A percentile compares a stretch with the other conserved stretches of the same genome.
phyloP scores from a whole-genome alignment of 2,113 vertebrate species.

The Sakesphorus luctuosus region DNA sequence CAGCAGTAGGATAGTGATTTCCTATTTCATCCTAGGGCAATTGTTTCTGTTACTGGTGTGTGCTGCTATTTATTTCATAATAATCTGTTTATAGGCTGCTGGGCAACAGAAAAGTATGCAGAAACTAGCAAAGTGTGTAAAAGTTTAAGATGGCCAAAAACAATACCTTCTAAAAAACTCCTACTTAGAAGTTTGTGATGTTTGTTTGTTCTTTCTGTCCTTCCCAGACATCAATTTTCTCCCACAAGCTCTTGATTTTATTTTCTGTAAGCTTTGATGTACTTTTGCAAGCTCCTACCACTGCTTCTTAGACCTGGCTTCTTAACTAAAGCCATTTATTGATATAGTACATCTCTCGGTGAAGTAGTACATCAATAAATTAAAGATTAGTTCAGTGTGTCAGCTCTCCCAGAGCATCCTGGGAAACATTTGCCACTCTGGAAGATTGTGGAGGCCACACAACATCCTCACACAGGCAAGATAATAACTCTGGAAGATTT shows the following conservation, averaged over 20 bases:
- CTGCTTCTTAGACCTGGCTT: conserved; percentile 72
- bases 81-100: background rate
- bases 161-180: background rate
- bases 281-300: conserved; percentile 44
- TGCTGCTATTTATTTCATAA: background rate
- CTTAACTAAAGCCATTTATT: conserved; percentile 75
- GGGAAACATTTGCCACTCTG: conserved; percentile 57
- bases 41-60: background rate
- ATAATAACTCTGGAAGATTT: conserved; percentile 23
- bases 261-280: conserved; percentile 69
- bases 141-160: background rate
- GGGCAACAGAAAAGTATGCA: background rate
- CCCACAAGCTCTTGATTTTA: conserved; percentile 56
- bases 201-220: conserved; percentile 60
- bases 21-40: background rate
- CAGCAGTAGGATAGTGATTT: background rate
- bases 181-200: conserved; percentile 46
- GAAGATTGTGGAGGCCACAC: conserved; percentile 31
- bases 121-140: background rate
- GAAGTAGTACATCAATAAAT: conserved; percentile 74
- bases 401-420: conserved; percentile 61
- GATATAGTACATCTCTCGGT: conserved; percentile 67
- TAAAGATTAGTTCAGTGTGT: conserved; percentile 75
- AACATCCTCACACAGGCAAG: conserved; percentile 1
- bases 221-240: conserved; percentile 68